These are phyloP conservation scores for Blastobasis lacticolella DNA, from an alignment of 2,888 invertebrate species.

Conservation along the genomic window DNA sequence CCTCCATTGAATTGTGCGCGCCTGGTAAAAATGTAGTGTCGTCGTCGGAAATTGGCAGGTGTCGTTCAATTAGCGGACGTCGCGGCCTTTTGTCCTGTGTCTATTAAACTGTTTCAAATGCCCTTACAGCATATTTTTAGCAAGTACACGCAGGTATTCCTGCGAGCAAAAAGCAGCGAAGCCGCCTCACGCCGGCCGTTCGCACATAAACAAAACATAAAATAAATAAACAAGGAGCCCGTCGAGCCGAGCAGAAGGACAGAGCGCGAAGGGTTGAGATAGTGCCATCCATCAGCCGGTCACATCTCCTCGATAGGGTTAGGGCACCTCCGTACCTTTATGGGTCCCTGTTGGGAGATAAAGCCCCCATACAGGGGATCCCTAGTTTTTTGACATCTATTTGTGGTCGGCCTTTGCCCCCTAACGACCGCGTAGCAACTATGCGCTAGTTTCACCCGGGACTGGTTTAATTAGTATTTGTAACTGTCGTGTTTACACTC, in stretches of 20 bases:
- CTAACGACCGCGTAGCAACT: slow-evolving; percentile 40
- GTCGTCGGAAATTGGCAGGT: slow-evolving; percentile 52
- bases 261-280: slow-evolving; percentile 55
- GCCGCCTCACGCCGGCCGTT: slow-evolving; percentile 18
- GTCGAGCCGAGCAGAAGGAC: slow-evolving; percentile 52
- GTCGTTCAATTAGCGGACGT: slow-evolving; percentile 44
- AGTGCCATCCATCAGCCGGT: slow-evolving; percentile 69
- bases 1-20: slow-evolving; percentile 30
- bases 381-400: slow-evolving; percentile 73
- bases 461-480: no score
- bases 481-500: no score
- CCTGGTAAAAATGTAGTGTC: slow-evolving; percentile 41
- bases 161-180: no score
- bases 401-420: slow-evolving; percentile 64
- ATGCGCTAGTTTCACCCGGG: no score
- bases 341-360: slow-evolving; percentile 68
- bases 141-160: no score
- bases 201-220: slow-evolving; percentile 66
- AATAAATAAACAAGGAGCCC: slow-evolving; percentile 64
- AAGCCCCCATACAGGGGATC: slow-evolving; percentile 56
- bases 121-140: no score
- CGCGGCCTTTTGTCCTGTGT: no score
- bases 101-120: no score
- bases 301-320: slow-evolving; percentile 72
- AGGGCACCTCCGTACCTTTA: slow-evolving; percentile 70